These are phyloP conservation scores for Takifugu ocellatus DNA, from an alignment of 2,797 vertebrate species.

Conservation along the genomic window DNA sequence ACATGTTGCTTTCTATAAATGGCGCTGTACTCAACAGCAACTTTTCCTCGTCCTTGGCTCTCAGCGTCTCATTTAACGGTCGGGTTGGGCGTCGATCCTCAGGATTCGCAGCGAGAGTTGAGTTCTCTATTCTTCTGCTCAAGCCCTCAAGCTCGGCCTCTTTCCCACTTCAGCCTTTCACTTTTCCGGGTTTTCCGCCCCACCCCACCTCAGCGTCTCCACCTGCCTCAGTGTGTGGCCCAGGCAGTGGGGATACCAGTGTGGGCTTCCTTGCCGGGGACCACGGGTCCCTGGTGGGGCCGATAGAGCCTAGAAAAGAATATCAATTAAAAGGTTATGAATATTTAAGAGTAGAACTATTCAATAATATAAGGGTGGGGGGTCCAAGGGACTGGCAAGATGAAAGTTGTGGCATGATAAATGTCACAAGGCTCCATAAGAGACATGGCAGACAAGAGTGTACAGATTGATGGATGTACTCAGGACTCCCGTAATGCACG, in stretches of 20 bases:
- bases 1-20: conserved; percentile 32
- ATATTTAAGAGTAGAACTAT: conserved; percentile 82
- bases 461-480: conserved; percentile 63
- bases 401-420: conserved; percentile 76
- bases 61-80: conserved; percentile 25
- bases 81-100: conserved; percentile 17
- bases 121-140: conserved; percentile 23
- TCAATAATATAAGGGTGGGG: conserved; percentile 77
- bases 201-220: conserved; percentile 58
- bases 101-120: conserved; percentile 25
- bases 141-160: conserved; percentile 10
- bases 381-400: conserved; percentile 65
- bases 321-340: conserved; percentile 84
- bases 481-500: conserved; percentile 47
- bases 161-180: background rate
- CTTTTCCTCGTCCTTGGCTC: conserved; percentile 9
- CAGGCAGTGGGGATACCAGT: conserved; percentile 51
- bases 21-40: conserved; percentile 29
- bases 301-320: conserved; percentile 73
- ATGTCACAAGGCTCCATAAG: conserved; percentile 68
- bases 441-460: conserved; percentile 53
- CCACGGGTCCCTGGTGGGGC: conserved; percentile 66
- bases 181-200: conserved; percentile 28
- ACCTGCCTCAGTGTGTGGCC: conserved; percentile 70
- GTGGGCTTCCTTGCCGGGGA: conserved; percentile 63